Evolutionary conservation across 2,797 vertebrate species (phyloP), one percentile per base, ranked within the genome.

Genomic region (Yasuhikotakia modesta): DNA sequence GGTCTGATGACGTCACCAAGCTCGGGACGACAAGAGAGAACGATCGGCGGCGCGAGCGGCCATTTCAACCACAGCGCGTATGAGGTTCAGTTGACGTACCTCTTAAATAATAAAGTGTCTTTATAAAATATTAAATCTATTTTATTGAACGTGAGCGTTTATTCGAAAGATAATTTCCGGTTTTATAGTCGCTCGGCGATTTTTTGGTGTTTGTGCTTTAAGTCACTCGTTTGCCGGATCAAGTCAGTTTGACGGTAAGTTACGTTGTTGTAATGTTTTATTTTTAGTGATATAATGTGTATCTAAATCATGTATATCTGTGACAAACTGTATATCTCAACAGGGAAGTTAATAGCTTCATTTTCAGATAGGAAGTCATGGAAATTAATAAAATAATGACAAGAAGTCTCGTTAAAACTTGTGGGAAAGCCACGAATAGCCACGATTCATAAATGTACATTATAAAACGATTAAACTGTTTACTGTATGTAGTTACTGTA

Each of bases 161-260:
- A 30, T 72, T 43, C 17, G 1, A 64, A 61, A 43, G 19, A 11
- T 3, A 22, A 12, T 50, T 21, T 57, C 19, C 14, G 21, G 12
- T 65, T 73, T 35, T 61, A 5, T 5, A 12, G 30, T 35, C 30
- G 13, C 8, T 64, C 13, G 58, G 39, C 45, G n/a, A 63, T 13
- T 0, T 19, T 22, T 4, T 5, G 16, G 5, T 2, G 11, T 7
- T 74, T 65, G 24, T 8, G 4, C 27, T 24, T 30, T n/a, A 6
- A 63, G 2, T 13, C 12, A 30, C 2, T 53, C 17, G 22, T 30
- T 4, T 64, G 72, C 52, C 64, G 19, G 32, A 43, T 27, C 61
- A 5, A 43, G 48, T 27, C 16, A 1, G 3, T 72, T 72, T 43
- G 19, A 74, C 61, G 72, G 72, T 74, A 65, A 53, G 72, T 53